Conservation (phyloP, 1,140 invertebrate species). For the Diprion similis region DNA sequence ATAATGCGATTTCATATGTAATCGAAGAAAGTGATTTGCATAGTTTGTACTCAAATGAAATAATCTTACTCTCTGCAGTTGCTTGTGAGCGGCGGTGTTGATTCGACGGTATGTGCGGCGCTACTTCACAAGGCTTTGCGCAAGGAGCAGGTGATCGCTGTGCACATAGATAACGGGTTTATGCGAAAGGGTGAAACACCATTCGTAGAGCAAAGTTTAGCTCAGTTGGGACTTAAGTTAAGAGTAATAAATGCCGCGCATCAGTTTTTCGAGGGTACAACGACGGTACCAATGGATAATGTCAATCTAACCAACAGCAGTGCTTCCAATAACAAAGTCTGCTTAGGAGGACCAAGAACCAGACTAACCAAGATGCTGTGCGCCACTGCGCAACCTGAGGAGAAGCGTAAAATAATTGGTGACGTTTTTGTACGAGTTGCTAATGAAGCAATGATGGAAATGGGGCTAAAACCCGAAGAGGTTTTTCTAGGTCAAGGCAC, state of each 20-base stretch:
- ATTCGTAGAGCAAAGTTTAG: conserved; percentile 86
- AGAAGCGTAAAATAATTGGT: conserved; percentile 98
- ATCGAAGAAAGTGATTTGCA: conserved; percentile 1
- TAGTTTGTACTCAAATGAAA: conserved; percentile 21
- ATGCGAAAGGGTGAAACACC: conserved; percentile 96
- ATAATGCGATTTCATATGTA: not conserved
- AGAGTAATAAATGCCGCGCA: conserved; percentile 80
- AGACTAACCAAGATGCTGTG: conserved; percentile 88
- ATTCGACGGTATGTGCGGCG: conserved; percentile 98
- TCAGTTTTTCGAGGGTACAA: conserved; percentile 81
- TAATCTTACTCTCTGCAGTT: conserved; percentile 66
- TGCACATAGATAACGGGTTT: conserved; percentile 99
- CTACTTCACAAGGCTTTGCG: conserved; percentile 88
- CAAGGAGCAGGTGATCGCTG: conserved; percentile 91
- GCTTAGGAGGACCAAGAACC: conserved; percentile 64
- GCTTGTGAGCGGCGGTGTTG: conserved; percentile 95
- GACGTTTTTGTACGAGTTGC: conserved; percentile 96
- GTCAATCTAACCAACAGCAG: conserved; percentile 63
- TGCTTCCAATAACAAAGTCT: conserved; percentile 59
- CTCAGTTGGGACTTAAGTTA: conserved; percentile 85
- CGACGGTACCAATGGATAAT: conserved; percentile 73
- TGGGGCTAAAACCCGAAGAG: conserved; percentile 85
- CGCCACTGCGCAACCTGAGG: conserved; percentile 88
- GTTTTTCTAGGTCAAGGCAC: conserved; percentile 91
- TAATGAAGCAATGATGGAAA: conserved; percentile 81